Conservation (phyloP, 2,888 invertebrate genomes). For the Trissolcus japonicus region DNA sequence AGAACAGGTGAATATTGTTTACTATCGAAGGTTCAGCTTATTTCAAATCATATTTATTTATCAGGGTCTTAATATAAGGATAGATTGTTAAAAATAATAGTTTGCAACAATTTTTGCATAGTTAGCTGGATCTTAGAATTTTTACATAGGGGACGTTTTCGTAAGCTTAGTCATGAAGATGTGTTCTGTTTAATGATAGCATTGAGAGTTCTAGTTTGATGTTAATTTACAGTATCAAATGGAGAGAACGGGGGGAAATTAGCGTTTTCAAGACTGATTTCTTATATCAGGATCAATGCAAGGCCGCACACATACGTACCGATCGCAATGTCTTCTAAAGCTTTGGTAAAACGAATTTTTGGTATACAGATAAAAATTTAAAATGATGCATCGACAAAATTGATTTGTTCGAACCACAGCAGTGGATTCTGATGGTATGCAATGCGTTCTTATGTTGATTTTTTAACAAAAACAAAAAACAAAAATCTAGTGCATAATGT, state of each 20-base stretch:
- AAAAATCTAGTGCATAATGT: constrained; percentile 12
- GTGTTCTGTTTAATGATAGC: background rate
- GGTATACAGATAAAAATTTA: background rate
- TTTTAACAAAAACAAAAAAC: background rate
- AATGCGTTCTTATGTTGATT: constrained; percentile 9
- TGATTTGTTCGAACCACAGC: background rate
- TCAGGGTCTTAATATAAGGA: background rate
- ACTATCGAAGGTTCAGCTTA: background rate
- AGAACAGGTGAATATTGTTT: constrained; percentile 1
- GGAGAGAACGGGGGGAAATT: background rate
- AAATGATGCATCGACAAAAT: background rate
- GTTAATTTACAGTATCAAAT: background rate
- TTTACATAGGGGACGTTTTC: background rate
- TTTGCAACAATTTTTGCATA: background rate
- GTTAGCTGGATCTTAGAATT: constrained; percentile 1
- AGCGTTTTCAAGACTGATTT: constrained; percentile 34
- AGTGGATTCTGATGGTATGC: constrained; percentile 2
- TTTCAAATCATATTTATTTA: background rate
- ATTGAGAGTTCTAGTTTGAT: background rate
- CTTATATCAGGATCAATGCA: constrained; percentile 18
- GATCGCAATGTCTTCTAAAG: background rate
- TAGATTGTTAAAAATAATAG: background rate
- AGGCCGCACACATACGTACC: constrained; percentile 7
- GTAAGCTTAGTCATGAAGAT: constrained; percentile 1
- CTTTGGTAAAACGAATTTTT: background rate